A percentile compares a stretch with the other conserved stretches of the same genome.
phyloP scores from a whole-genome alignment of 2,888 invertebrate genomes.

The Theretra japonica region DNA sequence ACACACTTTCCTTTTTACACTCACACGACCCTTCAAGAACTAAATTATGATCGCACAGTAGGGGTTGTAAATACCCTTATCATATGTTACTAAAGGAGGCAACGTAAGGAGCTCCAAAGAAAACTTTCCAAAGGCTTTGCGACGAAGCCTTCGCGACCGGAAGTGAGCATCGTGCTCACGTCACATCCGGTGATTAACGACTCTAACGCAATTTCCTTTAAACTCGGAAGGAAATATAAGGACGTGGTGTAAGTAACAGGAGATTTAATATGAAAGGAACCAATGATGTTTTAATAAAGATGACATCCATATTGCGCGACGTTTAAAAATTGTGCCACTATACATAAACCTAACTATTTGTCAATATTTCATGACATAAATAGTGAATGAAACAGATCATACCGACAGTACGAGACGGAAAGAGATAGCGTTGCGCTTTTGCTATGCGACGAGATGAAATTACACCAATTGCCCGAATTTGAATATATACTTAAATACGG shows the following conservation, averaged over 20 bases:
- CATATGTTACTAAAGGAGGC: conserved; percentile 14
- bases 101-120: conserved; percentile 29
- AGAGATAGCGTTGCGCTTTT: too few relatives aligned
- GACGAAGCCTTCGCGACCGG: conserved; percentile 44
- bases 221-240: conserved; percentile 65
- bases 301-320: too few relatives aligned
- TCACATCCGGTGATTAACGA: conserved; percentile 76
- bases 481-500: too few relatives aligned
- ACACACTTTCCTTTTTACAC: background rate
- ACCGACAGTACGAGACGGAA: too few relatives aligned
- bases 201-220: conserved; percentile 73
- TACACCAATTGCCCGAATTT: too few relatives aligned
- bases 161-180: conserved; percentile 57
- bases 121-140: conserved; percentile 32
- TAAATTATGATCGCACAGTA: background rate
- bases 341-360: too few relatives aligned
- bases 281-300: too few relatives aligned
- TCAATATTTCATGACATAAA: too few relatives aligned
- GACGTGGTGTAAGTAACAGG: conserved; percentile 43
- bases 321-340: too few relatives aligned
- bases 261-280: background rate
- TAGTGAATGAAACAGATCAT: too few relatives aligned
- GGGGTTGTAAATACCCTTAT: background rate
- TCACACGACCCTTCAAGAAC: background rate
- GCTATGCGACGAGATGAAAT: too few relatives aligned